Conservation (phyloP, 1,140 invertebrate species). For the Melipona quadrifasciata region DNA sequence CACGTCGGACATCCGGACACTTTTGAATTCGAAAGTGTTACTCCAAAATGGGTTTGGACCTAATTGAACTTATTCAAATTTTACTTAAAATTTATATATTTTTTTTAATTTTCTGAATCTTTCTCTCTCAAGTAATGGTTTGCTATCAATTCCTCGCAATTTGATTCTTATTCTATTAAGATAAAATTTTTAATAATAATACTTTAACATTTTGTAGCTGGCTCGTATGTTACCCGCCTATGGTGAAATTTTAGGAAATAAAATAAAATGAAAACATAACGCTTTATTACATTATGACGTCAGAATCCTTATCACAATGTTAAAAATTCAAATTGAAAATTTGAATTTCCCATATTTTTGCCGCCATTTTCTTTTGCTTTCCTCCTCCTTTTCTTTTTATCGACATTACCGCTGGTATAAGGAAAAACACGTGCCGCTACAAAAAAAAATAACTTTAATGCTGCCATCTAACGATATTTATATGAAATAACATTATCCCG, state of each 20-base stretch:
- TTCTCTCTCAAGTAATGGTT: neutral
- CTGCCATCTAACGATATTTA: conserved; percentile 3
- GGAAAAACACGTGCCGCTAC: no score
- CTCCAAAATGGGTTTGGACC: conserved; percentile 82
- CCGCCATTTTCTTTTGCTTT: no score
- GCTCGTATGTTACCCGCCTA: conserved; percentile 67
- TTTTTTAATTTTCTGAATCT: neutral
- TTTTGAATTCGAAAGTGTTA: conserved; percentile 87
- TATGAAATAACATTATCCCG: neutral
- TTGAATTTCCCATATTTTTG: no score
- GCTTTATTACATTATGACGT: neutral
- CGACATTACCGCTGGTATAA: no score
- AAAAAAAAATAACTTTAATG: neutral
- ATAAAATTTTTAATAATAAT: neutral
- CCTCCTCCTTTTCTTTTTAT: no score
- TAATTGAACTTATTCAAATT: conserved; percentile 49
- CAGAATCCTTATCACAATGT: neutral
- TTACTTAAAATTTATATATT: neutral
- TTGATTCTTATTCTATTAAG: conserved; percentile 5
- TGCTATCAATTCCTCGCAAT: neutral
- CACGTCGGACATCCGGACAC: conserved; percentile 90
- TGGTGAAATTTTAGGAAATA: conserved; percentile 65
- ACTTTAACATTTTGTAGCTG: conserved; percentile 54
- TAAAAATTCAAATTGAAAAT: neutral
- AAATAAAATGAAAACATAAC: conserved; percentile 27